These are phyloP conservation scores for Carposina sasakii DNA, from an alignment of 1,140 invertebrate genomes.

Conservation along the genomic window DNA sequence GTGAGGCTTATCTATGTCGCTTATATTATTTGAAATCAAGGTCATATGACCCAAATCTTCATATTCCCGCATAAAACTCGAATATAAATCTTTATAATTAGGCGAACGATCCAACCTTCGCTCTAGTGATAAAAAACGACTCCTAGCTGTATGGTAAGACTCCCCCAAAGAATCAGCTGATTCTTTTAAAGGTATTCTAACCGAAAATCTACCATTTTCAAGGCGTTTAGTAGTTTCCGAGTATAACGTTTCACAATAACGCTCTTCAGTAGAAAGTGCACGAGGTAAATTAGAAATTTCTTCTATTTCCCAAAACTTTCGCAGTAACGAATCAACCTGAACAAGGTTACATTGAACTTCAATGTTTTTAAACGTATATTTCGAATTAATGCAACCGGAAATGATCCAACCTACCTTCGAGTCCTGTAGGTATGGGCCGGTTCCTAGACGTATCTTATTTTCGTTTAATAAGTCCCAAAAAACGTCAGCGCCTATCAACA, in stretches of 20 bases:
- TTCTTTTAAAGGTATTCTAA: slow-evolving; percentile 15
- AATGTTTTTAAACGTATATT: too few species aligned
- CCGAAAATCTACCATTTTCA: too few species aligned
- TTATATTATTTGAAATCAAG: too few species aligned
- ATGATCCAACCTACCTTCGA: slow-evolving; percentile 11
- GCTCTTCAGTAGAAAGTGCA: too few species aligned
- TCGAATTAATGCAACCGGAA: slow-evolving; percentile 5
- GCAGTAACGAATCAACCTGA: too few species aligned
- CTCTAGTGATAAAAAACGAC: slow-evolving; percentile 16
- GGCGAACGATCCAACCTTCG: slow-evolving; percentile 9
- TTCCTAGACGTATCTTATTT: neutral
- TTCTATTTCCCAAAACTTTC: too few species aligned
- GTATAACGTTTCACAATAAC: too few species aligned
- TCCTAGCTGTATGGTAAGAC: slow-evolving; percentile 17
- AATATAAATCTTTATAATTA: slow-evolving; percentile 1
- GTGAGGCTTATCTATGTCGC: too few species aligned
- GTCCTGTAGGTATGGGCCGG: neutral
- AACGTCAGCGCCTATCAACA: slow-evolving; percentile 8
- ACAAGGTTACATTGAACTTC: too few species aligned
- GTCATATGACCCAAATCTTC: slow-evolving; percentile 14
- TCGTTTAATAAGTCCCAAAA: slow-evolving; percentile 8
- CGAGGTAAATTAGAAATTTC: too few species aligned
- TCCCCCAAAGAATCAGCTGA: slow-evolving; percentile 12
- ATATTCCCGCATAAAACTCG: slow-evolving; percentile 12
- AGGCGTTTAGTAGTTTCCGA: too few species aligned